Evolutionary conservation across 2,797 vertebrate genomes (phyloP), one percentile per base, ranked within the genome.

Genomic region (Poliocrania exsul): DNA sequence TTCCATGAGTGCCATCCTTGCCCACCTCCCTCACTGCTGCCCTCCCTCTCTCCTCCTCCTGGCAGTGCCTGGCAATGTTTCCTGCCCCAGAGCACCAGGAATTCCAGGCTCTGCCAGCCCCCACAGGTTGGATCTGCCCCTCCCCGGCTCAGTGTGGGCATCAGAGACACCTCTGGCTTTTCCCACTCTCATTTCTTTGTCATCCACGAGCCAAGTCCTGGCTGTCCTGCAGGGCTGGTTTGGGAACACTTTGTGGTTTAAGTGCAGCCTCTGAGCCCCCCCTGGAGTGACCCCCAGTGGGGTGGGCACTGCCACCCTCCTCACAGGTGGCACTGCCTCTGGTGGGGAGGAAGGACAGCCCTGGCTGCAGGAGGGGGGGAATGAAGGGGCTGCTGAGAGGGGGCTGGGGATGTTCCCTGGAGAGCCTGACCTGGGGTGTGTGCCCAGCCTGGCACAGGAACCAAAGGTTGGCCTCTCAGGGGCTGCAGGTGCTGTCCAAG

Each of bases 241-340:
- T 7, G 66, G 33, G 46, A 54, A 4, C 11, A 0, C 25, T 54
- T n/a, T 54, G 51, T 17, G 53, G 17, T 61, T 62, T 19, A 24
- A 60, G 6, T 4, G 5, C 4, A 35, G 60, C 70, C 5, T 7
- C 16, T 4, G 2, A 19, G 58, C 17, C 11, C 20, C 9, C 28
- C 26, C n/a, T 10, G 29, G 54, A 2, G 7, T 23, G 49, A 1
- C 31, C 0, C 44, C 56, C 51, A 25, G 3, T 40, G 40, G 40
- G 40, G 40, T 21, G 71, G 50, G 16, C 24, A 38, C 40, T 24
- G 4, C 9, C 25, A 4, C 31, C 19, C 5, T 70, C 47, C 66
- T 74, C 1, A 10, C 4, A 9, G 35, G 1, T 33, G 9, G 13
- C 40, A 11, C 50, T 2, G 0, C 6, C 29, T 50, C 26, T 15